phyloP scores from a whole-genome alignment of 2,113 vertebrate genomes.

The Pelodiscus sinensis region DNA sequence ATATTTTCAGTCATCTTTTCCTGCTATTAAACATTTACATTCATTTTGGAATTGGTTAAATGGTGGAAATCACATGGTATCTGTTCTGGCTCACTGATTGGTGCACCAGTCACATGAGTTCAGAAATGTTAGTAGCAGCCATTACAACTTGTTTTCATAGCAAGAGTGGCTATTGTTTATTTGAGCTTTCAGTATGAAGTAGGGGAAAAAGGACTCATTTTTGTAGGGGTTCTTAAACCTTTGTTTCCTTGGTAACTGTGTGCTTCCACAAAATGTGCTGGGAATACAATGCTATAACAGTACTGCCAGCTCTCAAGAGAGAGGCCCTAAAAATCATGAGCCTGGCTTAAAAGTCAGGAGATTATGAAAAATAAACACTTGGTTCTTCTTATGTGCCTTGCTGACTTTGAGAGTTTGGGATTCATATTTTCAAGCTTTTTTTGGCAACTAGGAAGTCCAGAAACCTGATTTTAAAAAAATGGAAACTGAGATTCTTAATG shows the following conservation, averaged over 20 bases:
- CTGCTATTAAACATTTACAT: not conserved
- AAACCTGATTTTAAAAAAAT: not conserved
- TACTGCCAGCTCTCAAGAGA: fast-evolving
- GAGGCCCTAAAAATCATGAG: not conserved
- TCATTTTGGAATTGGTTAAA: not conserved
- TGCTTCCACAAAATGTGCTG: not conserved
- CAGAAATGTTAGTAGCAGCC: not conserved
- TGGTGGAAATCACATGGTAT: not conserved
- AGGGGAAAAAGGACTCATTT: not conserved
- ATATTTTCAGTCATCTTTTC: not conserved
- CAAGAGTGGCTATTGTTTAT: not conserved
- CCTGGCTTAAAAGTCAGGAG: not conserved
- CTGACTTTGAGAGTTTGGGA: not conserved
- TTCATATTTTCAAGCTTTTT: not conserved
- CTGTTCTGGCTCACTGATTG: not conserved
- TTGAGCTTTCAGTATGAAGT: not conserved
- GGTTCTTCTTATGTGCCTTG: not conserved
- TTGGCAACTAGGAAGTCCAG: not conserved
- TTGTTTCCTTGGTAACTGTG: not conserved
- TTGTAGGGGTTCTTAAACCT: not conserved
- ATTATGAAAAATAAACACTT: not conserved
- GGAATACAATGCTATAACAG: not conserved
- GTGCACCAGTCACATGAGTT: not conserved
- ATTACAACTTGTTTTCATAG: not conserved
- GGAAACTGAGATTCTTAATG: not conserved